phyloP scores from a whole-genome alignment of 1,140 invertebrate genomes.

The Bombus balteatus region DNA sequence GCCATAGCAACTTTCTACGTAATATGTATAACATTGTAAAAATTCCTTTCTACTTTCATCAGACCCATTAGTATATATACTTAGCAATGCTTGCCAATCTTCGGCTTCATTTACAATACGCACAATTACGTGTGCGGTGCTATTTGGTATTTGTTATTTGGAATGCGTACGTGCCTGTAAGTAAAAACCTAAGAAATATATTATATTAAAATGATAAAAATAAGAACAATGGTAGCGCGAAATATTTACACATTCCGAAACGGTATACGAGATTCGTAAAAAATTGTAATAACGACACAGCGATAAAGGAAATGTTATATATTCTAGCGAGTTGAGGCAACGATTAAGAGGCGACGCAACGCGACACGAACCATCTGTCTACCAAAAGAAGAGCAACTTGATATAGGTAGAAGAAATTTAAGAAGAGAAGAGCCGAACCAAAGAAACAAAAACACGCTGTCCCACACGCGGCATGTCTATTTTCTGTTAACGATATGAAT shows the following conservation, averaged over 20 bases:
- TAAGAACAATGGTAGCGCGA: no score
- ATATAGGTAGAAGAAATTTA: slow-evolving; percentile 47
- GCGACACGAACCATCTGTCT: slow-evolving; percentile 29
- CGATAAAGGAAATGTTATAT: no score
- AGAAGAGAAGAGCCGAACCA: slow-evolving; percentile 21
- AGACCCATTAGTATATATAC: neutral
- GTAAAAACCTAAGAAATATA: neutral
- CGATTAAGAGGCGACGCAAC: neutral
- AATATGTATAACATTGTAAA: slow-evolving; percentile 34
- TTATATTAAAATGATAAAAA: neutral
- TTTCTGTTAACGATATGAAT: neutral
- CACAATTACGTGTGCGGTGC: no score
- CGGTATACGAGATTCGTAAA: neutral
- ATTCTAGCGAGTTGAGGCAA: neutral
- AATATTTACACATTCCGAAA: neutral
- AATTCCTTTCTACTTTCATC: slow-evolving; percentile 41
- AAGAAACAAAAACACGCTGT: slow-evolving; percentile 10
- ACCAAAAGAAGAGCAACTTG: slow-evolving; percentile 47
- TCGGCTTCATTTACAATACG: neutral
- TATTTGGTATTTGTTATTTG: no score
- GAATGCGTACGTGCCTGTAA: no score
- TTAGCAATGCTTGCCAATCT: neutral
- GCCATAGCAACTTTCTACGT: slow-evolving; percentile 14
- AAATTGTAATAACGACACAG: no score
- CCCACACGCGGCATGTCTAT: neutral